phyloP scores from a whole-genome alignment of 2,113 vertebrate genomes.

The Heteronetta atricapilla region DNA sequence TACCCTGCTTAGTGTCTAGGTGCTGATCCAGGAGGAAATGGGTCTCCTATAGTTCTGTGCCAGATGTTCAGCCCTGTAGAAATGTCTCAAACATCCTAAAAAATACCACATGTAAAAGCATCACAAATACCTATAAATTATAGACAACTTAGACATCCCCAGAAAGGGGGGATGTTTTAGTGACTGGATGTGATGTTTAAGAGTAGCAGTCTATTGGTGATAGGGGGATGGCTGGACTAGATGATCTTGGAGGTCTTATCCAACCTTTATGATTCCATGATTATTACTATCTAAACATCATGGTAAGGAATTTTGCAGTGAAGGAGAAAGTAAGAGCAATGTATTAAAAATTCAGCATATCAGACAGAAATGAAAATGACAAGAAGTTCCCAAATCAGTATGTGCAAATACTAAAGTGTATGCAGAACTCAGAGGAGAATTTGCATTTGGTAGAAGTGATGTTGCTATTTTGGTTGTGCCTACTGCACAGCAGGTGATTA shows the following conservation, averaged over 20 bases:
- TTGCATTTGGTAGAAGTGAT: conserved; percentile 28
- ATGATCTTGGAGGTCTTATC: no score
- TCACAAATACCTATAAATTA: neutral
- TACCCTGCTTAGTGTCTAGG: neutral
- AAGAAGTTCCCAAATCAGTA: neutral
- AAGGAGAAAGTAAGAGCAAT: neutral
- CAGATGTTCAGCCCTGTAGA: neutral
- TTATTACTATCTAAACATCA: neutral
- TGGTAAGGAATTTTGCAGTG: neutral
- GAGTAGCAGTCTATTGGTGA: no score
- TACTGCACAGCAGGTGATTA: neutral
- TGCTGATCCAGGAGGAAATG: neutral
- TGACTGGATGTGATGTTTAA: neutral
- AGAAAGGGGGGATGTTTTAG: neutral
- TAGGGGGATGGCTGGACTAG: no score
- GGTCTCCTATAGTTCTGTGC: neutral
- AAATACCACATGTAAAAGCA: neutral
- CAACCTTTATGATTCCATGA: no score
- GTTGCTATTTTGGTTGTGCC: conserved; percentile 1
- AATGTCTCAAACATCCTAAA: neutral
- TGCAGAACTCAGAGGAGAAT: neutral
- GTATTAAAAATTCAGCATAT: neutral
- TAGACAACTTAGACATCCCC: neutral
- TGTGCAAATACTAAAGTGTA: neutral
- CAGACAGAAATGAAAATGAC: conserved; percentile 35